phyloP scores from a whole-genome alignment of 2,113 vertebrate species.

The Pionites leucogaster region DNA sequence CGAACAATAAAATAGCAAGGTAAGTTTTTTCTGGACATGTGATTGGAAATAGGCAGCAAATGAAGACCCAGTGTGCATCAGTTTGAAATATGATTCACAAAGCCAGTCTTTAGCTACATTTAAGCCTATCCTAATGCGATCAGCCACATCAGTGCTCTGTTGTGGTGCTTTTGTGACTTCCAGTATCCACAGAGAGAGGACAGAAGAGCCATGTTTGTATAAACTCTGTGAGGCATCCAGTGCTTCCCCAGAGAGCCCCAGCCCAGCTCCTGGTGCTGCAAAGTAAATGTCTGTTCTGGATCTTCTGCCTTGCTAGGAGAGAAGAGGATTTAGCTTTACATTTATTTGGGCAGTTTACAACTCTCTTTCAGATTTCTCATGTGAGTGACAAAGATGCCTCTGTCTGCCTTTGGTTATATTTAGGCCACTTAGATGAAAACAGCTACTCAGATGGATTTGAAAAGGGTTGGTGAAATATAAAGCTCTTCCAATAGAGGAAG shows the following conservation, averaged over 20 bases:
- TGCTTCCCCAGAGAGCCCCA: neutral
- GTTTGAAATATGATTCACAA: neutral
- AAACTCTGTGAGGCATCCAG: neutral
- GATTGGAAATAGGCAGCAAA: neutral
- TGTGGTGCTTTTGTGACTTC: neutral
- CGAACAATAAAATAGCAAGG: neutral
- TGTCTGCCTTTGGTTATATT: conserved; percentile 55
- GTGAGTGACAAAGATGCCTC: conserved; percentile 54
- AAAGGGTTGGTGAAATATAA: conserved; percentile 48
- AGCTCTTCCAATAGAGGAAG: neutral
- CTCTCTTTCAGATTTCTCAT: conserved; percentile 14
- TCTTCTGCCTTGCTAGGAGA: neutral
- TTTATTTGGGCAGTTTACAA: neutral
- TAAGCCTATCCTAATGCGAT: neutral
- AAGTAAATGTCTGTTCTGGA: neutral
- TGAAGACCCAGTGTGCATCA: neutral
- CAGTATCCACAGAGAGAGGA: neutral
- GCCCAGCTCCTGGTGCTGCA: neutral
- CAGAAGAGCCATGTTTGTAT: neutral
- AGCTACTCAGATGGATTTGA: conserved; percentile 37
- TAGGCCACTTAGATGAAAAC: conserved; percentile 50
- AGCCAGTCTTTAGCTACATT: neutral
- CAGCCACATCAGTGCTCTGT: neutral
- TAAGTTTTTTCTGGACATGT: neutral
- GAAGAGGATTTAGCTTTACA: neutral